These are phyloP conservation scores for Mya arenaria DNA, from an alignment of 1,140 invertebrate species.

Conservation along the genomic window DNA sequence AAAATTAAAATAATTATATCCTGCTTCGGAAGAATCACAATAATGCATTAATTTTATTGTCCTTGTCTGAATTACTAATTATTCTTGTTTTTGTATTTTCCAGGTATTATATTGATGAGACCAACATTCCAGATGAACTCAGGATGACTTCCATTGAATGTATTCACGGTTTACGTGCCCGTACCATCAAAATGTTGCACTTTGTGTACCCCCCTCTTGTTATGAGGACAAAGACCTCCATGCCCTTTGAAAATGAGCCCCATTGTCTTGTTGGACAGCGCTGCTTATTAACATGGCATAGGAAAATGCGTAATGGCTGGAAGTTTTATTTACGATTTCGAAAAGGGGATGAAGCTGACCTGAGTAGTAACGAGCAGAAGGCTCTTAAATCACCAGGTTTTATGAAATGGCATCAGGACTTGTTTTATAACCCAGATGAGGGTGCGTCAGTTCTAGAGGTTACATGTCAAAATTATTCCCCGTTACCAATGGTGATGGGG, in stretches of 20 bases:
- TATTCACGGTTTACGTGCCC: slow-evolving; percentile 45
- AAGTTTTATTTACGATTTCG: slow-evolving; percentile 47
- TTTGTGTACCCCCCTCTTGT: slow-evolving; percentile 27
- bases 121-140: slow-evolving; percentile 24
- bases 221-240: slow-evolving; percentile 6
- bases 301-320: slow-evolving; percentile 45
- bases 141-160: slow-evolving; percentile 8
- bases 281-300: slow-evolving; percentile 44
- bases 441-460: slow-evolving; percentile 27
- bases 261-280: slow-evolving; percentile 43
- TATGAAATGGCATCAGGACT: slow-evolving; percentile 48
- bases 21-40: no score
- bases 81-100: background rate
- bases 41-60: no score
- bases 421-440: slow-evolving; percentile 41
- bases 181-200: slow-evolving; percentile 30
- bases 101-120: background rate
- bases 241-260: slow-evolving; percentile 45
- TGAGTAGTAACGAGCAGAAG: slow-evolving; percentile 31
- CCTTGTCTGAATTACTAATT: no score
- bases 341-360: slow-evolving; percentile 24
- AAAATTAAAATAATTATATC: no score
- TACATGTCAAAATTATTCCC: slow-evolving; percentile 29
- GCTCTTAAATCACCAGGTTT: slow-evolving; percentile 20
- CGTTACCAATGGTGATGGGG: slow-evolving; percentile 37